A percentile compares a stretch with the other conserved stretches of the same genome.
Conservation (phyloP, 2,888 invertebrate genomes). For the Netelia virgata region DNA sequence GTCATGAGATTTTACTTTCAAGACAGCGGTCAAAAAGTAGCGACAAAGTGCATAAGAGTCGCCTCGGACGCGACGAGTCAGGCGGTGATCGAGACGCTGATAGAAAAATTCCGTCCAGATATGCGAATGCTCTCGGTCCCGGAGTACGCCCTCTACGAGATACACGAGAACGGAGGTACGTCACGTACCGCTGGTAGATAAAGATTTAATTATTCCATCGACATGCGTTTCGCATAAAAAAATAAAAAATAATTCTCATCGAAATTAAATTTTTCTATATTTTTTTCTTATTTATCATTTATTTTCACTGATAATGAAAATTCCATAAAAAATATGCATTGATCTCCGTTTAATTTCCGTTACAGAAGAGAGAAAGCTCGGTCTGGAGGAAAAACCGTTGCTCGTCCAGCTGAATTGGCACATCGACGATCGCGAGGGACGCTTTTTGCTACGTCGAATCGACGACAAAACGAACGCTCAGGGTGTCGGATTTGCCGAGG, state of each 20-base stretch:
- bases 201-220: background rate
- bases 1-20: conserved; percentile 99
- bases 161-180: conserved; percentile 90
- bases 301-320: conserved; percentile 1
- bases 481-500: conserved; percentile 89
- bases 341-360: conserved; percentile 42
- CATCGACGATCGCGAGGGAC: conserved; percentile 98
- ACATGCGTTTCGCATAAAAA: no score
- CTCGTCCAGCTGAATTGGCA: conserved; percentile 99
- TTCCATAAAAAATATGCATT: background rate
- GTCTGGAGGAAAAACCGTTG: conserved; percentile 96
- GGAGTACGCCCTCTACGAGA: conserved; percentile 90
- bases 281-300: background rate
- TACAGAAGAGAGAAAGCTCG: conserved; percentile 94
- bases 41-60: conserved; percentile 99
- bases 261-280: conserved; percentile 4
- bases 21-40: conserved; percentile 99
- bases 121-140: conserved; percentile 95
- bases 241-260: background rate
- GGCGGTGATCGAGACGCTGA: conserved; percentile 98
- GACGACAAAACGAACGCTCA: conserved; percentile 92
- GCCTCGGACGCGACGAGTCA: conserved; percentile 98
- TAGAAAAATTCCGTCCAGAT: conserved; percentile 99
- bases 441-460: conserved; percentile 96
- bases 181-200: background rate